Percentiles rank a stretch among this genome's conserved stretches.
Conservation (phyloP, 2,113 vertebrate genomes). For the pig (Sus scrofa) region T2T-Sscrofa CM000813.6:98239501-98240000, state of each 20-base stretch:
- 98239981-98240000: neutral
- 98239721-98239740: neutral
- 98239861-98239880: too few species aligned
- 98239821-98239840: neutral
- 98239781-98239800: neutral
- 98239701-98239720: neutral
- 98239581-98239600: neutral
- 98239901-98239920: too few species aligned
- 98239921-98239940: too few species aligned
- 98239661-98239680: neutral
- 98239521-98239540: slow-evolving; percentile 18
- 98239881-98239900: too few species aligned
- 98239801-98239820: neutral
- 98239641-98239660: neutral
- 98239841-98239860: neutral
- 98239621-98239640: neutral
- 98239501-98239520: slow-evolving; percentile 49
- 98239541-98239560: neutral
- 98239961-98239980: too few species aligned
- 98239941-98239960: too few species aligned
- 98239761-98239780: neutral
- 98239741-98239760: neutral
- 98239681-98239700: slow-evolving; percentile 27
- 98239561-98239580: slow-evolving; percentile 44
- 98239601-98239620: neutral